Evolutionary conservation across 2,888 invertebrate species (phyloP).

Genomic region (Electrophaes corylata): DNA sequence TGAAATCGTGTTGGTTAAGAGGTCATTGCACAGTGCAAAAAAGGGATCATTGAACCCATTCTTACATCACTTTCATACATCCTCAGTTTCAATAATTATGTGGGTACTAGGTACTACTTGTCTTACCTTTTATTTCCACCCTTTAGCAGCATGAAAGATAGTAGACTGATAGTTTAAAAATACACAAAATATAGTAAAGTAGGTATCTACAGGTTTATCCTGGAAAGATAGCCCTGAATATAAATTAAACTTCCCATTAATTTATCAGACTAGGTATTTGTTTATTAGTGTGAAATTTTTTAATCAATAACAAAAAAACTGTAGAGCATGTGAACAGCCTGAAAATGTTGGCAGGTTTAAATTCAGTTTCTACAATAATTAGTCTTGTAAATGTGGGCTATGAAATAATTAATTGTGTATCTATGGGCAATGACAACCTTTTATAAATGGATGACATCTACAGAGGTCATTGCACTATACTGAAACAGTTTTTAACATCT

Average conservation of each 20-base stretch:
- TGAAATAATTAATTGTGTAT: neutral
- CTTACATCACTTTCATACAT: conserved; percentile 65
- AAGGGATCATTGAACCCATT: conserved; percentile 69
- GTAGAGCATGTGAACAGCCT: neutral
- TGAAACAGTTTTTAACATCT: neutral
- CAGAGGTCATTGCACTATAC: neutral
- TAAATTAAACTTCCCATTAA: neutral
- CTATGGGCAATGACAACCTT: neutral
- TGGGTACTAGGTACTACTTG: conserved; percentile 3
- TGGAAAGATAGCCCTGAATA: conserved; percentile 5
- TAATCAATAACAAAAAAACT: neutral
- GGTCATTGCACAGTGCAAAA: conserved; percentile 75
- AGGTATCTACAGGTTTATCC: neutral
- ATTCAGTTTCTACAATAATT: too few relatives aligned
- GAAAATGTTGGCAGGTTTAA: neutral
- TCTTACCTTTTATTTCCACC: conserved; percentile 49
- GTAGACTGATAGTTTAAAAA: conserved; percentile 7
- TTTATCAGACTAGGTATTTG: conserved; percentile 9
- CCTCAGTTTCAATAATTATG: conserved; percentile 42
- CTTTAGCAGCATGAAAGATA: conserved; percentile 55
- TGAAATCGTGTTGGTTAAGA: conserved; percentile 63
- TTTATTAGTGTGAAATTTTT: conserved; percentile 1
- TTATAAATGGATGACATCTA: neutral
- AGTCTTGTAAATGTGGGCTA: neutral
- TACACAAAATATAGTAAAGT: neutral